Percentiles rank a stretch among this genome's conserved stretches.
Conservation (phyloP, 2,113 vertebrate species). For the Chauna torquata region DNA sequence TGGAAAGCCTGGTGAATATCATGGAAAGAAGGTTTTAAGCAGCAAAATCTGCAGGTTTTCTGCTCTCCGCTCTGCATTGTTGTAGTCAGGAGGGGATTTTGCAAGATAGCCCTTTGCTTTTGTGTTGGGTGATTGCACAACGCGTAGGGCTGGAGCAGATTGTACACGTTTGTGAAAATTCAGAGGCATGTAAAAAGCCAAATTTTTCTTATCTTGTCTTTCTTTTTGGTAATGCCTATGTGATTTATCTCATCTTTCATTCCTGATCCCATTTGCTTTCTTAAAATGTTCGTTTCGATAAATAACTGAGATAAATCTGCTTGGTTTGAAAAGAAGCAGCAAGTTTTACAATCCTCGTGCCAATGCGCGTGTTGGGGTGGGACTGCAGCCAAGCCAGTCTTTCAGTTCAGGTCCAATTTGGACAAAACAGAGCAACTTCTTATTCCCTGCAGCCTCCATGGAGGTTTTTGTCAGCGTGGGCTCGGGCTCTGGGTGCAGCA, state of each 20-base stretch:
- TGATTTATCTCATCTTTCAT: not conserved
- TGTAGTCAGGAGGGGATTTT: not conserved
- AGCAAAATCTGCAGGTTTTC: not conserved
- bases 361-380: not conserved
- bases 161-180: accelerated
- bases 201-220: not conserved
- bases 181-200: not conserved
- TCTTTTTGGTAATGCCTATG: not conserved
- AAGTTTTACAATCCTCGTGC: not conserved
- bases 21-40: not conserved
- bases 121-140: not conserved
- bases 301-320: not conserved
- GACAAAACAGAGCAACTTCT: not conserved
- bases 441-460: not conserved
- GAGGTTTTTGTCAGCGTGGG: not conserved
- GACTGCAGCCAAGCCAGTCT: not conserved
- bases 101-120: not conserved
- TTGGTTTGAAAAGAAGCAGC: not conserved
- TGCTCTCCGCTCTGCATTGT: not conserved
- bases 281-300: not conserved
- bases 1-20: not conserved
- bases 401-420: not conserved
- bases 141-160: not conserved
- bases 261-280: not conserved
- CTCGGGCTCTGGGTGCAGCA: not conserved